These are phyloP conservation scores for Phrynosoma platyrhinos DNA, from an alignment of 2,113 vertebrate genomes.

Conservation along the genomic window DNA sequence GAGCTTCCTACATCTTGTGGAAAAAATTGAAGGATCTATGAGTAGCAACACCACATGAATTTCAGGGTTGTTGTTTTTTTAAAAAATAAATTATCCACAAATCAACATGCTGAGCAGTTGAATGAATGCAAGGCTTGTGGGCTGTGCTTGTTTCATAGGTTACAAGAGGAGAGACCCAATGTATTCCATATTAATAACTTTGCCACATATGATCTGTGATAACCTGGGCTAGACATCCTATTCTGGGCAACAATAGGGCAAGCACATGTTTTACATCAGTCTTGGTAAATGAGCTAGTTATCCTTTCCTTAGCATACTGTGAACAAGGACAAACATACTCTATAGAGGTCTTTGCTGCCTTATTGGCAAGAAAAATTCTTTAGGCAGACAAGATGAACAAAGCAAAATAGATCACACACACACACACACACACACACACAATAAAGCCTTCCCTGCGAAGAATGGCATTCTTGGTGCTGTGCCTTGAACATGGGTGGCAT, in stretches of 20 bases:
- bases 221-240: not conserved
- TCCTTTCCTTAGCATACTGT: conserved; percentile 54
- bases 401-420: not conserved
- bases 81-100: too few relatives aligned
- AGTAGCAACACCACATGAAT: too few relatives aligned
- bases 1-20: not conserved
- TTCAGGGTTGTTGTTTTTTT: too few relatives aligned
- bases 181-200: not conserved
- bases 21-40: too few relatives aligned
- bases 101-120: not conserved
- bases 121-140: not conserved
- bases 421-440: too few relatives aligned
- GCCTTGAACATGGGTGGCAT: conserved; percentile 10
- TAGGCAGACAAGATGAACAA: conserved; percentile 5
- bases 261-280: not conserved
- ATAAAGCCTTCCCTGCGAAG: conserved; percentile 3
- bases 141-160: too few relatives aligned
- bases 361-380: conserved; percentile 61
- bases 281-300: conserved; percentile 63
- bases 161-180: too few relatives aligned
- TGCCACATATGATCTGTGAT: not conserved
- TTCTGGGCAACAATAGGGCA: not conserved
- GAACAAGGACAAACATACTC: conserved; percentile 25
- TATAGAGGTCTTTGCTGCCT: conserved; percentile 50
- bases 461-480: conserved; percentile 64